Conservation (phyloP, 2,888 invertebrate species). For the Pegoplata infirma region DNA sequence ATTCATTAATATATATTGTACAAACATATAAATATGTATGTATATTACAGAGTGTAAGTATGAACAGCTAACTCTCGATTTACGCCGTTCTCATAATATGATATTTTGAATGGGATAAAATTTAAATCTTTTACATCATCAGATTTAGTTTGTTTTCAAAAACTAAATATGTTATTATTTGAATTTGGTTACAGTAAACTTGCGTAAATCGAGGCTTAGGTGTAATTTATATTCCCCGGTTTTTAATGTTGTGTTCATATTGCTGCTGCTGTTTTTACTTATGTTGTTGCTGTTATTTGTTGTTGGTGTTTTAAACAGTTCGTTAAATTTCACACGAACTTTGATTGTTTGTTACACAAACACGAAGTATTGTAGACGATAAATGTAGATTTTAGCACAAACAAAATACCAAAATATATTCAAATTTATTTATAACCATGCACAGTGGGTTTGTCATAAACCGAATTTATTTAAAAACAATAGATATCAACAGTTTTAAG, state of each 20-base stretch:
- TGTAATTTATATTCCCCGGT: not conserved
- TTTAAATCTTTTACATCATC: too few relatives aligned
- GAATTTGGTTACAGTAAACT: too few relatives aligned
- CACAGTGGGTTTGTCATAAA: not conserved
- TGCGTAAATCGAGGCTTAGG: too few relatives aligned
- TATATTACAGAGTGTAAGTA: too few relatives aligned
- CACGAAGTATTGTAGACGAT: slow-evolving; percentile 5
- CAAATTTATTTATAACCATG: not conserved
- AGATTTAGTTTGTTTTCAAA: too few relatives aligned
- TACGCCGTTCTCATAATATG: too few relatives aligned
- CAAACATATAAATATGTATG: too few relatives aligned
- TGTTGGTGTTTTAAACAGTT: slow-evolving; percentile 33
- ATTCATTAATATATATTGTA: not conserved
- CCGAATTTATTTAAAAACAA: too few relatives aligned
- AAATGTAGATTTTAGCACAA: not conserved
- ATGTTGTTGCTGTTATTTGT: not conserved
- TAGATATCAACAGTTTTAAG: too few relatives aligned
- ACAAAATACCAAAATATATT: not conserved
- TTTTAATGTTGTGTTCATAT: not conserved
- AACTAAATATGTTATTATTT: too few relatives aligned
- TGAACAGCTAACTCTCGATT: too few relatives aligned
- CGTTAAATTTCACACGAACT: slow-evolving; percentile 36
- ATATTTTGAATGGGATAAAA: too few relatives aligned
- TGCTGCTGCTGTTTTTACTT: not conserved
- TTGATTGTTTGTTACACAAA: slow-evolving; percentile 17